Evolutionary conservation across 2,113 vertebrate species (phyloP).

Genomic region (Rhabdomys dilectus): DNA sequence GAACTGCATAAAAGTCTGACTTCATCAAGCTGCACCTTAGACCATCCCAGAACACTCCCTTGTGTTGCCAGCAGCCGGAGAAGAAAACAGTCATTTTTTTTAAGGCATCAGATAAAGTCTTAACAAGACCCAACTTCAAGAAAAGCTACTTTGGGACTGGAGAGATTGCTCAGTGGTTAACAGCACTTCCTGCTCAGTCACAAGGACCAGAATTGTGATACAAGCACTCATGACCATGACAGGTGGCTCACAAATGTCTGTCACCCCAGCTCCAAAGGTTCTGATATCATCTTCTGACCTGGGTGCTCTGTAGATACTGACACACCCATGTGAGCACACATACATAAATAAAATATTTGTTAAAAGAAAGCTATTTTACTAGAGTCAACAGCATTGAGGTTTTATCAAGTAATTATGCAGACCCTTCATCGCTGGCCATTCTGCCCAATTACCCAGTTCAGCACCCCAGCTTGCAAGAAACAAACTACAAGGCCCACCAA

Average conservation of each 20-base stretch:
- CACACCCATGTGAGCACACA: neutral
- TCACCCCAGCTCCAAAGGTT: neutral
- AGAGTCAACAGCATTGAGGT: neutral
- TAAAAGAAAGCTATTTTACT: neutral
- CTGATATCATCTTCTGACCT: neutral
- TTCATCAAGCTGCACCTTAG: neutral
- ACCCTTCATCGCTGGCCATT: neutral
- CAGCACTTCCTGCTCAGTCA: neutral
- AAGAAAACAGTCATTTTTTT: neutral
- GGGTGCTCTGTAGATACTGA: neutral
- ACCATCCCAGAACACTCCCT: neutral
- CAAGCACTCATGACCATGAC: neutral
- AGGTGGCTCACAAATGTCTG: neutral
- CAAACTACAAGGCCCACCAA: neutral
- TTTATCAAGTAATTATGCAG: neutral
- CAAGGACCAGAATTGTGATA: neutral
- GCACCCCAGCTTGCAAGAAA: neutral
- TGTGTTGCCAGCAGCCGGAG: neutral
- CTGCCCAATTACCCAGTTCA: neutral
- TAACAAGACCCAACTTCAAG: neutral
- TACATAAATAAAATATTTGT: neutral
- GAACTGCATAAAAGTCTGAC: neutral
- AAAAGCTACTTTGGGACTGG: neutral
- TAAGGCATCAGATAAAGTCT: neutral
- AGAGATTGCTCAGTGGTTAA: neutral